Evolutionary conservation across 2,113 vertebrate species (phyloP).

Genomic region (Morphnarchus princeps): DNA sequence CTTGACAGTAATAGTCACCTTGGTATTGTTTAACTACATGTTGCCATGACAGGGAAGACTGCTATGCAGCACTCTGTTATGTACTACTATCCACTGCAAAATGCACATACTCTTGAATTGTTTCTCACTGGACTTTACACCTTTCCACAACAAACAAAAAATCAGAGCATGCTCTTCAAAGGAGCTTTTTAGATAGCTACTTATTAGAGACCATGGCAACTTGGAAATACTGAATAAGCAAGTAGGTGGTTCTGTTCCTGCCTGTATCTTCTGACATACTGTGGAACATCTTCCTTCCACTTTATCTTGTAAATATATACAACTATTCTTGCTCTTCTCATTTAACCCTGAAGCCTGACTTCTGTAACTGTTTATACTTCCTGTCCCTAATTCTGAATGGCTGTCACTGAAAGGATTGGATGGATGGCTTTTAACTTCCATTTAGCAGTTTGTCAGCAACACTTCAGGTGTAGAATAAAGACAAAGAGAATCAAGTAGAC

Average conservation of each 20-base stretch:
- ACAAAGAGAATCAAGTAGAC: not conserved
- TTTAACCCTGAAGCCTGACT: not conserved
- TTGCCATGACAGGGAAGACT: not conserved
- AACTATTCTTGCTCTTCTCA: not conserved
- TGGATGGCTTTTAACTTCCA: not conserved
- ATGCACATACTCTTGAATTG: not conserved
- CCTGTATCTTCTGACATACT: fast-evolving
- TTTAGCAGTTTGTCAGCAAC: not conserved
- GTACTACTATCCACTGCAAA: not conserved
- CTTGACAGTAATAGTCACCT: not conserved
- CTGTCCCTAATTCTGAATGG: not conserved
- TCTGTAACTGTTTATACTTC: not conserved
- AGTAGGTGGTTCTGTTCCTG: not conserved
- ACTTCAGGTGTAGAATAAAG: not conserved
- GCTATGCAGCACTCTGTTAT: not conserved
- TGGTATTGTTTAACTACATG: not conserved
- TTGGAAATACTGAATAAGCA: not conserved
- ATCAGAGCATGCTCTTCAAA: not conserved
- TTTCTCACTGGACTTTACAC: not conserved
- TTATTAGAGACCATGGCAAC: not conserved
- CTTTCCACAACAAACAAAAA: not conserved
- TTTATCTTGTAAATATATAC: not conserved
- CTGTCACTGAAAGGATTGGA: not conserved
- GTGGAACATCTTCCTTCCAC: not conserved
- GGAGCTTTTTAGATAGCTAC: not conserved